These are phyloP conservation scores for Procavia capensis DNA, from an alignment of 2,113 vertebrate genomes.

Conservation along the genomic window DNA sequence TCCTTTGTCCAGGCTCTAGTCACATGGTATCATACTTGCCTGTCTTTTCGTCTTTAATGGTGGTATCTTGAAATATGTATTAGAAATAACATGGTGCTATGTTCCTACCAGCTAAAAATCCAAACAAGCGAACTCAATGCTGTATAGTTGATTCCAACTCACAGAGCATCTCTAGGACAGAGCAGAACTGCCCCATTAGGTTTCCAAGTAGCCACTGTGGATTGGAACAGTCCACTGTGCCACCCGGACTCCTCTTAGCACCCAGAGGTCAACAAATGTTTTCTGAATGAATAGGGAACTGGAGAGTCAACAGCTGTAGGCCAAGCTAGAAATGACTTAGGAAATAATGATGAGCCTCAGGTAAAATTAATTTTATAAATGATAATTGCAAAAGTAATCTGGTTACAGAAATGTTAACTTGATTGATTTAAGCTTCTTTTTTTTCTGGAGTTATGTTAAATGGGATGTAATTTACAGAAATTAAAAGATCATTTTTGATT, in stretches of 20 bases:
- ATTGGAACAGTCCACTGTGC: too few species aligned
- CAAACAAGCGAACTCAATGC: too few species aligned
- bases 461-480: constrained; percentile 45
- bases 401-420: constrained; percentile 63
- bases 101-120: too few species aligned
- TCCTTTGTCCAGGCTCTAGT: background rate
- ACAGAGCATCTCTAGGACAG: too few species aligned
- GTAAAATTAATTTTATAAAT: constrained; percentile 65
- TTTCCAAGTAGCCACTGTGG: too few species aligned
- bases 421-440: constrained; percentile 47
- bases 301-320: constrained; percentile 2
- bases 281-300: constrained; percentile 57
- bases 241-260: background rate
- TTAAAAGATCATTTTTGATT: constrained; percentile 28
- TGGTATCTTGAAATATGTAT: background rate
- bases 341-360: constrained; percentile 60
- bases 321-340: constrained; percentile 54
- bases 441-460: constrained; percentile 47
- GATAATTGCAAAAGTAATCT: constrained; percentile 54
- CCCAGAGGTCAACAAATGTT: constrained; percentile 23
- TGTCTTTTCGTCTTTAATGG: constrained; percentile 18
- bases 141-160: too few species aligned
- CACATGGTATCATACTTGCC: background rate
- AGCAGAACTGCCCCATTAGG: too few species aligned
- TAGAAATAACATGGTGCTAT: background rate